Evolutionary conservation across 2,888 invertebrate species (phyloP).

Genomic region (Drosophila anomelani): DNA sequence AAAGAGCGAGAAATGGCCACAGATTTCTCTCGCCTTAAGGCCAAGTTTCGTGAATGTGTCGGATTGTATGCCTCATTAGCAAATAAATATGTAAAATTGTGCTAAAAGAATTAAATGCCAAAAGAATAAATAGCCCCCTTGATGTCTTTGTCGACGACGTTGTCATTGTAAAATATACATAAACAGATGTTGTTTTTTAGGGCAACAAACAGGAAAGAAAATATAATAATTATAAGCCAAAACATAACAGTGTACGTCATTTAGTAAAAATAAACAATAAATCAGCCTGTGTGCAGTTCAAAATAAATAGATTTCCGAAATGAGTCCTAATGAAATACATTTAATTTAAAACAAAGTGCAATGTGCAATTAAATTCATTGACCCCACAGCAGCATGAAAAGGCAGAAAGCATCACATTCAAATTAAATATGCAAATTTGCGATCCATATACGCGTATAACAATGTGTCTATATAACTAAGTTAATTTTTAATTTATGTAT

Average conservation of each 20-base stretch:
- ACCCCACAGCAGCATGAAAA: constrained; percentile 48
- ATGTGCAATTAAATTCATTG: constrained; percentile 64
- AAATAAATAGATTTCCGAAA: constrained; percentile 29
- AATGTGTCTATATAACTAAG: constrained; percentile 31
- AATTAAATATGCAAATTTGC: constrained; percentile 62
- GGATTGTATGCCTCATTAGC: constrained; percentile 51
- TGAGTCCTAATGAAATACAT: constrained; percentile 26
- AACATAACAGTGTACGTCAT: constrained; percentile 27
- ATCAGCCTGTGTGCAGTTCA: constrained; percentile 22
- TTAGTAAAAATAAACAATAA: constrained; percentile 28
- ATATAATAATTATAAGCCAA: constrained; percentile 14
- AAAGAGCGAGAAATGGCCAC: constrained; percentile 6
- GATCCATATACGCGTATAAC: constrained; percentile 23
- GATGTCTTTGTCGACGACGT: constrained; percentile 24
- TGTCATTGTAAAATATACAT: constrained; percentile 36
- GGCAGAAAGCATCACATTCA: constrained; percentile 51
- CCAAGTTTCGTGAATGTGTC: constrained; percentile 23
- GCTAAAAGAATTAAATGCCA: constrained; percentile 22
- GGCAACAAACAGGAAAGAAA: constrained; percentile 9
- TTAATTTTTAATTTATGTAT: constrained; percentile 32
- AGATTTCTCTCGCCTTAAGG: constrained; percentile 3
- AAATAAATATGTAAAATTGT: constrained; percentile 36
- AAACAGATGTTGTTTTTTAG: constrained; percentile 40
- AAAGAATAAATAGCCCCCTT: constrained; percentile 13
- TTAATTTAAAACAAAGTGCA: constrained; percentile 36